Evolutionary conservation across 2,113 vertebrate genomes (phyloP).

Genomic region (Antechinus stuartii): DNA sequence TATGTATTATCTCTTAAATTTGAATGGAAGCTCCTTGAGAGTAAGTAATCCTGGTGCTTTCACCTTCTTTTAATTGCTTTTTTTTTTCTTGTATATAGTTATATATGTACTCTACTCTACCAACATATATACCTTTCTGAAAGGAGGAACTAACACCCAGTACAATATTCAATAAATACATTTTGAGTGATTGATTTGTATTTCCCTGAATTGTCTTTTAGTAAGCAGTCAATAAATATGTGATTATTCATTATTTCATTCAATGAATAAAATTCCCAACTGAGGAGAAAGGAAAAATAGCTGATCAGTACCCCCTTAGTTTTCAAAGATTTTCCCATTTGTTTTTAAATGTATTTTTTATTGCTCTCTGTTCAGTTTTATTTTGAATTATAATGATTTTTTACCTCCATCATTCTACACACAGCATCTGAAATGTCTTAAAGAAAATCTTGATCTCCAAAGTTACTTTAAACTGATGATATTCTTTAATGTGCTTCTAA

Average conservation of each 20-base stretch:
- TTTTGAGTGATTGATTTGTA: background rate
- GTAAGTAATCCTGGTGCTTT: background rate
- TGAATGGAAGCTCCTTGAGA: background rate
- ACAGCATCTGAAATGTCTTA: slow-evolving; percentile 8
- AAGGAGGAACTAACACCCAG: background rate
- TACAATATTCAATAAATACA: background rate
- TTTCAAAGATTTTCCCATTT: background rate
- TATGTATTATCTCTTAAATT: background rate
- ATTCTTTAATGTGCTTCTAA: slow-evolving; percentile 61
- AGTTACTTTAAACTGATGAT: slow-evolving; percentile 48
- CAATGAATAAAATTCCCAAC: too few relatives aligned
- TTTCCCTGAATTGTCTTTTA: background rate
- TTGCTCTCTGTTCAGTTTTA: background rate
- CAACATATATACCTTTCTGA: background rate
- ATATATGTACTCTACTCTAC: background rate
- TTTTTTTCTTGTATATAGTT: background rate
- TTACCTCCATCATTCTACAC: background rate
- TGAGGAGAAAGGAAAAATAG: background rate
- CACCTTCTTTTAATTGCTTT: background rate
- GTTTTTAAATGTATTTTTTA: background rate
- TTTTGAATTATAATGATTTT: background rate
- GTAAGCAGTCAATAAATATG: background rate
- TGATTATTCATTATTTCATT: background rate
- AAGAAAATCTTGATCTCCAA: slow-evolving; percentile 52
- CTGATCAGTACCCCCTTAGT: background rate